A percentile compares a stretch with the other conserved stretches of the same genome.
These are phyloP conservation scores for Gallinago undulata DNA, from an alignment of 2,113 vertebrate species.

Conservation along the genomic window DNA sequence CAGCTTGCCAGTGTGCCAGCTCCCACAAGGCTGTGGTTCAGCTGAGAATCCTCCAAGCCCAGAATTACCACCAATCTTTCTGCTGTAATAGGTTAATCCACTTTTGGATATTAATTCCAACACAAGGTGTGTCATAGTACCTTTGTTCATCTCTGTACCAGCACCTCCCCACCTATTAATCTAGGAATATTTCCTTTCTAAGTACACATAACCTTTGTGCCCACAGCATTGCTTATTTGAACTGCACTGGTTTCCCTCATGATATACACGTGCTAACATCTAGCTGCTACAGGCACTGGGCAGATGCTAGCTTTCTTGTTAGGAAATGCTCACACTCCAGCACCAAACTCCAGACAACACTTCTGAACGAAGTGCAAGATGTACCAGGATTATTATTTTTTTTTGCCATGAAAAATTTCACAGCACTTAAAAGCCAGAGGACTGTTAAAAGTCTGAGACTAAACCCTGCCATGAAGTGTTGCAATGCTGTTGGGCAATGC, in stretches of 20 bases:
- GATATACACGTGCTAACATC: neutral
- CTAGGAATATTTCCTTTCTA: neutral
- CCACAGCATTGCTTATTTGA: neutral
- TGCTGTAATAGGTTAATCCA: neutral
- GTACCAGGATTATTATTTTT: neutral
- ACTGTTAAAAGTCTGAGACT: neutral
- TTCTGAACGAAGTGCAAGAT: neutral
- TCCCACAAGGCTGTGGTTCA: neutral
- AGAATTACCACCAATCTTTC: neutral
- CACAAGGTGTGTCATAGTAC: neutral
- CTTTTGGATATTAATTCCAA: neutral
- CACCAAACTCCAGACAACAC: neutral
- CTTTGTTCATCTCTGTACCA: neutral
- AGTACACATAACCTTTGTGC: neutral
- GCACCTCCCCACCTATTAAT: neutral
- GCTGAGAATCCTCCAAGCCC: neutral
- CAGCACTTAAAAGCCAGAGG: neutral
- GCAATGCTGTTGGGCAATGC: neutral
- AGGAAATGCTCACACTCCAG: neutral
- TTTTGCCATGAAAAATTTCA: neutral
- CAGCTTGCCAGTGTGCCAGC: neutral
- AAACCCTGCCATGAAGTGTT: neutral
- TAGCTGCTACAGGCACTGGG: neutral
- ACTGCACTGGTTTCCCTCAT: neutral
- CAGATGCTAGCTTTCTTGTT: neutral